Evolutionary conservation across 2,888 invertebrate species (phyloP), one percentile per base, ranked within the genome.

Genomic region (Geophilus truncorum): DNA sequence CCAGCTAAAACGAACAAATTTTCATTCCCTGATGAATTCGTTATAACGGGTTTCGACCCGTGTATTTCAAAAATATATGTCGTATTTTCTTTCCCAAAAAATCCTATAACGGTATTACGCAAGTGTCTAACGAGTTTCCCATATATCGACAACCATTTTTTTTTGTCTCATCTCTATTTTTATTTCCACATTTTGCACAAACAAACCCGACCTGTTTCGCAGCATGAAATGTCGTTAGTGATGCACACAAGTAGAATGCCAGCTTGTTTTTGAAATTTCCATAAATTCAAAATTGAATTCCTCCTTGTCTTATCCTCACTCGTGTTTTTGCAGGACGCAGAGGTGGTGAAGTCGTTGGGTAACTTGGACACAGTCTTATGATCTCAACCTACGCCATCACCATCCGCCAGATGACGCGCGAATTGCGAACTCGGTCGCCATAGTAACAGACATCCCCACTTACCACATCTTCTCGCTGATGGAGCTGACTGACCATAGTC

Each of bases 341-440:
- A 70, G 57, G 79, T 79, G 62, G 70, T 79, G 28, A 79, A 62
- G 70, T 79, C 79, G 57, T 30, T 79, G 62, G 62, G 18, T 30
- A 79, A 79, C 62, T 30, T 79, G 32, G 79, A 79, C 70, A 79
- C 79, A 15, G 12, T 62, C 79, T 79, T 79, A 79, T 79, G 79
- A 79, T 36, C 18, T 36, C 40, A 77, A 15, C 77, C 45, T 12
- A 45, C 45, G 45, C 45, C 45, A 45, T 45, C 70, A 70, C 70
- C 70, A 70, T 51, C 51, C 70, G 28, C 70, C 70, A 70, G 70
- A 70, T 70, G 70, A 70, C 28, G 70, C 70, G 70, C 0, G 70
- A 70, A 28, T 25, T 70, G 70, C 28, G 70, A 70, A 70, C 25
- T 25, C 28, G 15, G 25, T 70, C 70, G 70, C 25, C 70, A 70